Base-by-base conservation (phyloP, 1,140 invertebrate species). In the Neodiprion pinetum region DNA sequence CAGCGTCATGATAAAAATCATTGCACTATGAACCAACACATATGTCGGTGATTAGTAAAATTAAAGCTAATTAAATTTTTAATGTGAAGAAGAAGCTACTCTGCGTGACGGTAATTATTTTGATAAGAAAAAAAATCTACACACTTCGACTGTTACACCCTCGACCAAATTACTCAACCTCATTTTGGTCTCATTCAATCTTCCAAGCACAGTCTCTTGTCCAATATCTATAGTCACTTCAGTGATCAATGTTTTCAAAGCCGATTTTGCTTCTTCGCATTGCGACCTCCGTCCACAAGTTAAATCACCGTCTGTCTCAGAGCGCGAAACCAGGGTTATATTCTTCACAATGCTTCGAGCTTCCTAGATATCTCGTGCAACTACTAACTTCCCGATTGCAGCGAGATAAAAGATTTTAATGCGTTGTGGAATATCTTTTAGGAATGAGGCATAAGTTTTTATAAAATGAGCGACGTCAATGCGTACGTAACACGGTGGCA, bases 391-490 rank as follows among this genome's bases (percentile, higher is more conserved):
- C n/a, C 53, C 53, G 9, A 61, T 61, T 17, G 71, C 17, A 48
- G 49, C 49, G 40, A 21, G 70, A 14, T 71, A 74, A 61, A 78
- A 76, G 70, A 28, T 23, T 71, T 74, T 74, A 2, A 76, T 70
- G 0, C 65, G 7, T 61, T 70, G 73, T 2, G 28, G 53, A 14
- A 69, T 61, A n/a, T 11, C 3, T 75, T 76, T 74, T 12, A 76
- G 21, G 49, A 47, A 11, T 9, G 17, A 74, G 8, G 75, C 1
- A 53, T 77, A 79, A 9, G 10, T 17, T 73, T 66, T 73, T 2
- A 75, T 74, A 17, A 77, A 79, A 17, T 79, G 75, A 8, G 72
- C 72, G 1, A 79, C 77, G 50, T 79, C 77, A 9, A 76, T 79
- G 12, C 77, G 65, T 3, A 77, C 48, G n/a, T 75, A 79, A 21